Conservation (phyloP, 2,888 invertebrate species). For the Drosophila barbarae region DNA sequence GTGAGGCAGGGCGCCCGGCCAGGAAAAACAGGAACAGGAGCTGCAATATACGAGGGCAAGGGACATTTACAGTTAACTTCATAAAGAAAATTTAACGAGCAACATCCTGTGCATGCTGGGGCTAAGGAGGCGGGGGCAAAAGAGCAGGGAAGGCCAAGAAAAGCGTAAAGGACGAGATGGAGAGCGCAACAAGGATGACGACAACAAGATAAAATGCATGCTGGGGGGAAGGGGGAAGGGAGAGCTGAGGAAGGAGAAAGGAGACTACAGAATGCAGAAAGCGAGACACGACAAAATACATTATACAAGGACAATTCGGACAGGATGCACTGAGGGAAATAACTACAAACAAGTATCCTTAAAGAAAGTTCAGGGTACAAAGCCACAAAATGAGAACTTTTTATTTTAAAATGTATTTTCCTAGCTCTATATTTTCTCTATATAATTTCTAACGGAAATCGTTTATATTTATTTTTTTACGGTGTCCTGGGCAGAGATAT, state of each 20-base stretch:
- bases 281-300: slow-evolving; percentile 61
- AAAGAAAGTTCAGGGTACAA: background rate
- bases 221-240: slow-evolving; percentile 24
- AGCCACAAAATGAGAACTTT: background rate
- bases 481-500: slow-evolving; percentile 3
- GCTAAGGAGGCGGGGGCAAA: background rate
- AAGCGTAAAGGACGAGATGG: slow-evolving; percentile 1
- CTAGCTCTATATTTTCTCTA: background rate
- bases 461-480: background rate
- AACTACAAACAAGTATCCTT: background rate
- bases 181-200: slow-evolving; percentile 60
- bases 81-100: slow-evolving; percentile 73
- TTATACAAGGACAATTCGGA: slow-evolving; percentile 32
- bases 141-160: background rate
- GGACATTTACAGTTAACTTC: slow-evolving; percentile 74
- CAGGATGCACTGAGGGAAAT: slow-evolving; percentile 4
- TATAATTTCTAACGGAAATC: background rate
- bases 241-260: background rate
- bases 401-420: background rate
- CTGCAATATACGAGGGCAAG: slow-evolving; percentile 35
- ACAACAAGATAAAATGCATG: slow-evolving; percentile 71
- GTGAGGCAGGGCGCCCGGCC: slow-evolving; percentile 33
- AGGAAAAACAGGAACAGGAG: slow-evolving; percentile 41
- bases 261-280: slow-evolving; percentile 22
- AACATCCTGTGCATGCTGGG: slow-evolving; percentile 65